These are phyloP conservation scores for Gambusia holbrooki DNA, from an alignment of 2,113 vertebrate species.

Conservation along the genomic window DNA sequence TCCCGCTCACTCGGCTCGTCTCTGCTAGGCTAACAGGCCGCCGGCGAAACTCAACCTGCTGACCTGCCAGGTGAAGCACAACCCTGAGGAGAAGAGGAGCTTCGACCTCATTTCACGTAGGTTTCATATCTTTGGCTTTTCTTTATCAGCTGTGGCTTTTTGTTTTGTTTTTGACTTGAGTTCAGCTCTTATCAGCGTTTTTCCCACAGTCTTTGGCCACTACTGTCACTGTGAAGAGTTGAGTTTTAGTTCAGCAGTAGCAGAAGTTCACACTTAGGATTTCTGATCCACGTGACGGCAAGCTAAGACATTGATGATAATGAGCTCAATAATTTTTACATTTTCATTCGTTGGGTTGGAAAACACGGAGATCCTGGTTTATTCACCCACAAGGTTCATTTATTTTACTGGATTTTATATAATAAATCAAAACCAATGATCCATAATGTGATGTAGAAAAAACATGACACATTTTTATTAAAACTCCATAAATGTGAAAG, in stretches of 20 bases:
- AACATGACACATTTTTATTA: too few species aligned
- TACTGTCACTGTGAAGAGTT: too few species aligned
- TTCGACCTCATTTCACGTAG: conserved; percentile 99
- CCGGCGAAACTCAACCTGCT: conserved; percentile 98
- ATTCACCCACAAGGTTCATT: too few species aligned
- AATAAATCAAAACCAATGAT: too few species aligned
- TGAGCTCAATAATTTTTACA: too few species aligned
- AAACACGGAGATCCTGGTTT: too few species aligned
- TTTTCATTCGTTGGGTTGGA: too few species aligned
- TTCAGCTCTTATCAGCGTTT: not conserved
- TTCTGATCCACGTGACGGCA: not conserved
- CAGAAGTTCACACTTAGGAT: not conserved
- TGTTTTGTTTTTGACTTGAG: not conserved
- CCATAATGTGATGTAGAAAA: too few species aligned
- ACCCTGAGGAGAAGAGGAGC: conserved; percentile 97
- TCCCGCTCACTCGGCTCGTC: conserved; percentile 8
- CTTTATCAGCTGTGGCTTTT: not conserved
- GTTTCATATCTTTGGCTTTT: conserved; percentile 44
- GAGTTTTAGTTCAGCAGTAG: not conserved
- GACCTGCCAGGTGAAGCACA: conserved; percentile 99
- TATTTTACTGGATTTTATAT: too few species aligned
- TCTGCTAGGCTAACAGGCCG: conserved; percentile 90
- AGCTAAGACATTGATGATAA: not conserved
- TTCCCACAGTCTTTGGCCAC: not conserved
- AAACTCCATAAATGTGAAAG: too few species aligned